phyloP scores from a whole-genome alignment of 2,113 vertebrate genomes.

The Otocyon megalotis region DNA sequence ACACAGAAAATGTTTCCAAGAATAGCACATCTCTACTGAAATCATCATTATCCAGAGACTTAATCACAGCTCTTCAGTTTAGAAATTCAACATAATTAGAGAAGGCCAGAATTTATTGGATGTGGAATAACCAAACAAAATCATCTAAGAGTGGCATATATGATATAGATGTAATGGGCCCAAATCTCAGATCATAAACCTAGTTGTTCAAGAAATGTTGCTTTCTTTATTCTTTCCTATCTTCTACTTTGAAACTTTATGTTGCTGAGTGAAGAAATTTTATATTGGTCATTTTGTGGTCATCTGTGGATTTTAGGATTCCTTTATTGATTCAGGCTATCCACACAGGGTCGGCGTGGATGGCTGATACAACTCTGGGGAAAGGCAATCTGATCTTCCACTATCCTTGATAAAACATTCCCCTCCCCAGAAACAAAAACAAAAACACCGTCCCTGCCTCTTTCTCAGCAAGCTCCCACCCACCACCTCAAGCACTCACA shows the following conservation, averaged over 20 bases:
- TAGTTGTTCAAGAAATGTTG: background rate
- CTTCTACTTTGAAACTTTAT: background rate
- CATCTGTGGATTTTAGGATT: background rate
- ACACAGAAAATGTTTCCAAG: background rate
- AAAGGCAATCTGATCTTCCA: background rate
- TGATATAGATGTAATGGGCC: background rate
- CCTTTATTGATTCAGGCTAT: background rate
- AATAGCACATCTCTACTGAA: background rate
- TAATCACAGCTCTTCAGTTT: background rate
- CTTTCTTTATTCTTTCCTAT: background rate
- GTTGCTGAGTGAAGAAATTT: background rate
- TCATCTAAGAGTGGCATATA: background rate
- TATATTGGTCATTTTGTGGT: background rate
- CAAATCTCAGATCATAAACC: slow-evolving; percentile 45
- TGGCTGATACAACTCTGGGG: background rate
- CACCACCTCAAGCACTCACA: background rate
- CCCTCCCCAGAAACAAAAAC: background rate
- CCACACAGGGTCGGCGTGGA: background rate
- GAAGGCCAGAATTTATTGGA: background rate
- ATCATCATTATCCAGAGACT: background rate
- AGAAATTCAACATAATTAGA: slow-evolving; percentile 36
- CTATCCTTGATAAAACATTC: background rate
- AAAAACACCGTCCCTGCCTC: background rate
- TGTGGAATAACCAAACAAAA: background rate
- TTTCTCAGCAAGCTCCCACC: slow-evolving; percentile 14